A percentile compares a stretch with the other conserved stretches of the same genome.
phyloP scores from a whole-genome alignment of 2,888 invertebrate species.

The Epinotia bilunana region DNA sequence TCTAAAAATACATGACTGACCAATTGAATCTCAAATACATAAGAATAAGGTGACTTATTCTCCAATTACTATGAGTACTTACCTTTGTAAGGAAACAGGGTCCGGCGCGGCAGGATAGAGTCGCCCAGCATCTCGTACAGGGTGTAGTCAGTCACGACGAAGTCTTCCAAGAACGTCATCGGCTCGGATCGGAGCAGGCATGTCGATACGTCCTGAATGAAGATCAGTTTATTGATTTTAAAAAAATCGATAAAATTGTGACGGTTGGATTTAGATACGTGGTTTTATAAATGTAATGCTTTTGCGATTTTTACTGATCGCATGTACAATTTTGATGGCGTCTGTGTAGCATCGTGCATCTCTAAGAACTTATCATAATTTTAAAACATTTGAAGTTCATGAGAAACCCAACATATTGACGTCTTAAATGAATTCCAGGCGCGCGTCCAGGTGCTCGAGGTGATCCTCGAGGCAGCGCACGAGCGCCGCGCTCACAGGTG shows the following conservation, averaged over 20 bases:
- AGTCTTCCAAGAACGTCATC: constrained; percentile 75
- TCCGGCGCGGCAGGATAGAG: constrained; percentile 72
- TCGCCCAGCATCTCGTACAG: constrained; percentile 80
- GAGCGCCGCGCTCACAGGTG: constrained; percentile 51
- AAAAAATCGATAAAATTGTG: no score
- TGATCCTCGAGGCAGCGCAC: constrained; percentile 56
- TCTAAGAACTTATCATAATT: no score
- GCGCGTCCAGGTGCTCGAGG: constrained; percentile 67
- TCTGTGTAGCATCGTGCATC: no score
- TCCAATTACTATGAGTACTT: constrained; percentile 26
- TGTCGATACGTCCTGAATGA: constrained; percentile 70
- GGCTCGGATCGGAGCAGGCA: constrained; percentile 74
- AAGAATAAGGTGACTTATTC: not conserved
- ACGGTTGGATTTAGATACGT: no score
- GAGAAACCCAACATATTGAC: no score
- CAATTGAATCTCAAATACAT: not conserved
- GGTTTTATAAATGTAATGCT: no score
- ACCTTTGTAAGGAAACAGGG: constrained; percentile 69
- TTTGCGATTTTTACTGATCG: no score
- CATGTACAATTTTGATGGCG: no score
- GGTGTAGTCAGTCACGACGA: constrained; percentile 74
- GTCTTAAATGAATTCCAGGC: constrained; percentile 32
- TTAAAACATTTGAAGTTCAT: no score
- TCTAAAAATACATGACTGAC: not conserved
- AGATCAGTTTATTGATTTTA: not conserved